Evolutionary conservation across 2,113 vertebrate genomes (phyloP), one percentile per base, ranked within the genome.

Genomic region (Halichoeres trimaculatus): DNA sequence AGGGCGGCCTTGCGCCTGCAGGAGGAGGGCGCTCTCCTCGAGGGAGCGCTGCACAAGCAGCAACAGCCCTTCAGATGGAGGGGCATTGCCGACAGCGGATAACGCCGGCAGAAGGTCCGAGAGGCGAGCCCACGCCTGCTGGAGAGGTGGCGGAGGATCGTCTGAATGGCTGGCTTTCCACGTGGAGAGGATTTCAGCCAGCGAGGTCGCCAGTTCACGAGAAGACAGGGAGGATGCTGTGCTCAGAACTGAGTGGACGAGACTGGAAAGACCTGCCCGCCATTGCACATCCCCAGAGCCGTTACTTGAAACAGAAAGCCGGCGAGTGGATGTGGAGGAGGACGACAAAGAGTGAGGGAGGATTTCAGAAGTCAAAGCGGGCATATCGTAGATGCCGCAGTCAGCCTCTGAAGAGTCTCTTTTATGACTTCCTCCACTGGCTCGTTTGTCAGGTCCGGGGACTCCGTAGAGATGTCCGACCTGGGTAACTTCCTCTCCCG

Each of bases 301-400:
- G 0, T 92, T 94, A 52, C 95, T 95, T 0, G 94, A 95, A 10
- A 94, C 69, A 0, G 95, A 95, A 22, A 94, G 92, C 20, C 90
- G 90, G 48, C 85, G 91, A 7, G 74, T 87, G 23, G 86, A 88
- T 34, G 78, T 69, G 77, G 81, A 89, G 66, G 86, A 73, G 1
- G 92, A 89, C 0, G 92, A 92, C 8, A 78, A 74, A 0, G 90
- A 90, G 76, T 89, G 89, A 8, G 90, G 76, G 53, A 91, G 91
- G 40, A 83, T 38, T 63, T 95, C 91, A 0, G 85, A 17, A 9
- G 81, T 89, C 62, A 95, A 87, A 20, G 96, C 91, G 0, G 96
- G 96, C 88, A 96, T 94, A n/a, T 97, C 95, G 0, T 97, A 97
- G 81, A 97, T 94, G 76, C 93, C 95, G 20, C 95, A 93, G 1